Evolutionary conservation across 2,113 vertebrate species (phyloP), one percentile per base, ranked within the genome.

Genomic region (Saccopteryx leptura): DNA sequence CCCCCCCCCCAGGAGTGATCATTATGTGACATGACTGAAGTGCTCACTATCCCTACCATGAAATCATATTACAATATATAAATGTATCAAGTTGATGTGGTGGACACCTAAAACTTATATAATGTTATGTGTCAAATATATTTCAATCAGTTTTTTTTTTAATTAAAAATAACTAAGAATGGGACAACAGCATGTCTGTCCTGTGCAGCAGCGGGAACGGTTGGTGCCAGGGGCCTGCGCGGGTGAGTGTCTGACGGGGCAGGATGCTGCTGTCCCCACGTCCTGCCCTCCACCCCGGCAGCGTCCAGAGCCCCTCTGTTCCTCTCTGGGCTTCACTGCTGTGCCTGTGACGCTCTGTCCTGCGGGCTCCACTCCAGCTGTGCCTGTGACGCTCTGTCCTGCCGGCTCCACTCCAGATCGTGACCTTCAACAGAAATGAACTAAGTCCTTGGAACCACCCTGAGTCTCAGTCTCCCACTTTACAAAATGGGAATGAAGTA

Each of bases 291-390:
- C 13, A 1, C 7, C 1, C 19, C 11, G 6, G 1, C 18, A 50
- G 15, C 12, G 8, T 46, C 4, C 9, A 9, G 9, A 39, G 9
- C 12, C 54, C 7, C 24, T 63, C 69, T 18, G 15, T 17, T n/a
- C 8, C 3, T 5, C 7, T 23, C 23, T 13, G 3, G 2, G 4
- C 5, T 4, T 72, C 28, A 9, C 0, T 10, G 15, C 52, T 17
- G 39, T 1, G 2, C 24, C 39, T 46, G 3, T 3, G 33, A 71
- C 65, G 19, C 6, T 56, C 24, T 4, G 28, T 50, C 87, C 48
- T 68, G 5, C 23, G 33, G 1, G 60, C 4, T 13, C 9, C 50
- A 9, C 0, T 24, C 21, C 26, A 19, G 33, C 52, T 17, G 39
- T 1, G 2, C 24, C 39, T 46, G 3, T 3, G 33, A 71, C 65